Conservation (phyloP, 2,888 invertebrate genomes). For the Ditula angustiorana region DNA sequence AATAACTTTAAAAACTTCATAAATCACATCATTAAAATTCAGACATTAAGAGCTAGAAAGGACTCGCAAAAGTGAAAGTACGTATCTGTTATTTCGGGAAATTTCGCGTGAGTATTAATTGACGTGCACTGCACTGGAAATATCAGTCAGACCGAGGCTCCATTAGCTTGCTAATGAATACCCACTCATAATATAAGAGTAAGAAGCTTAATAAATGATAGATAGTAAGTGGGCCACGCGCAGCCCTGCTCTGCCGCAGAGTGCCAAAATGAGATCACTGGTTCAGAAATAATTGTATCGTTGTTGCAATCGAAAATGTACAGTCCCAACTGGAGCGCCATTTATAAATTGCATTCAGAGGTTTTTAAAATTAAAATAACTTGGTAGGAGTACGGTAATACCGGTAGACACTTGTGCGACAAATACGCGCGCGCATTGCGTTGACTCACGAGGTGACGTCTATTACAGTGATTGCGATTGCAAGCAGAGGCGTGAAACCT, state of each 20-base stretch:
- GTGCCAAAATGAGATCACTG: constrained; percentile 50
- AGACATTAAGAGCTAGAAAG: constrained; percentile 66
- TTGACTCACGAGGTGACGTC: neutral
- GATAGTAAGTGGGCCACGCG: constrained; percentile 37
- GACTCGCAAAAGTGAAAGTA: constrained; percentile 66
- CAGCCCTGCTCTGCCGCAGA: neutral
- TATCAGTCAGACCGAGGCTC: constrained; percentile 52
- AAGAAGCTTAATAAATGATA: constrained; percentile 50
- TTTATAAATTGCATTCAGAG: constrained; percentile 16
- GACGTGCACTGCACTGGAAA: constrained; percentile 60
- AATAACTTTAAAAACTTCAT: constrained; percentile 1
- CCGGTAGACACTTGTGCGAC: constrained; percentile 1
- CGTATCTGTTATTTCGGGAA: constrained; percentile 60
- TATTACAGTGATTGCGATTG: neutral
- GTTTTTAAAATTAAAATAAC: constrained; percentile 16
- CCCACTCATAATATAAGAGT: constrained; percentile 43
- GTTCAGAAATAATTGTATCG: constrained; percentile 50
- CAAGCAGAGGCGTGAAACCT: neutral
- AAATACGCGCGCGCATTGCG: constrained; percentile 3
- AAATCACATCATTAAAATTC: constrained; percentile 62
- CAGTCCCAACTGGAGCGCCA: constrained; percentile 12
- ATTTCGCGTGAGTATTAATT: constrained; percentile 57
- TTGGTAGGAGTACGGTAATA: constrained; percentile 7
- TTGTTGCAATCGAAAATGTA: constrained; percentile 54
- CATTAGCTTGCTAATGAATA: constrained; percentile 53